phyloP scores from a whole-genome alignment of 30 jellyfish, hydroid and myxozoan genomes.

The Cassiopea xamachana region DNA sequence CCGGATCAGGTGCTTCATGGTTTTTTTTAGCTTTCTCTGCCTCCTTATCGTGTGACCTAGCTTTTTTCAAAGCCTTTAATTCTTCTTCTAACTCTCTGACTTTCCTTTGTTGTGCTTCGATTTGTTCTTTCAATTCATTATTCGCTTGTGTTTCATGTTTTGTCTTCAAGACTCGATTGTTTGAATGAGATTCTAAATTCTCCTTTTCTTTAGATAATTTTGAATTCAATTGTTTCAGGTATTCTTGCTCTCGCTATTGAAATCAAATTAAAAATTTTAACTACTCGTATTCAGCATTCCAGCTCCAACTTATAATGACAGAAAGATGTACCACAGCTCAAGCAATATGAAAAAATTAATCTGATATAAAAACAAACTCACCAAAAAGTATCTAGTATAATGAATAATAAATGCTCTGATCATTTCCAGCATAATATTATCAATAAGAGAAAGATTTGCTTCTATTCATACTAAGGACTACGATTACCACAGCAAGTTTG shows the following conservation, averaged over 20 bases:
- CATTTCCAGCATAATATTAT: too few species aligned
- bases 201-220: slow-evolving; percentile 61
- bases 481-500: too few species aligned
- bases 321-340: too few species aligned
- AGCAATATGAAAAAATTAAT: too few species aligned
- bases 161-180: slow-evolving; percentile 74
- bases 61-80: slow-evolving; percentile 49
- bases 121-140: slow-evolving; percentile 72
- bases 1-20: slow-evolving; percentile 5
- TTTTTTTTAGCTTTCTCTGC: neutral
- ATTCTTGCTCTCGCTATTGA: slow-evolving; percentile 84
- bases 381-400: too few species aligned
- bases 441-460: too few species aligned
- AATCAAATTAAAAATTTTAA: neutral
- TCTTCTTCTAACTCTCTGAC: slow-evolving; percentile 86
- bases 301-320: too few species aligned
- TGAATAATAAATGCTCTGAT: too few species aligned
- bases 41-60: slow-evolving; percentile 33
- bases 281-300: neutral
- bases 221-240: slow-evolving; percentile 64
- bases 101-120: slow-evolving; percentile 79
- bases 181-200: slow-evolving; percentile 33
- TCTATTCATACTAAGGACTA: too few species aligned
- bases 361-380: too few species aligned
- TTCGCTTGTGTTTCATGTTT: slow-evolving; percentile 57